Evolutionary conservation across 1,140 invertebrate species (phyloP).

Genomic region (Cherax quadricarinatus): DNA sequence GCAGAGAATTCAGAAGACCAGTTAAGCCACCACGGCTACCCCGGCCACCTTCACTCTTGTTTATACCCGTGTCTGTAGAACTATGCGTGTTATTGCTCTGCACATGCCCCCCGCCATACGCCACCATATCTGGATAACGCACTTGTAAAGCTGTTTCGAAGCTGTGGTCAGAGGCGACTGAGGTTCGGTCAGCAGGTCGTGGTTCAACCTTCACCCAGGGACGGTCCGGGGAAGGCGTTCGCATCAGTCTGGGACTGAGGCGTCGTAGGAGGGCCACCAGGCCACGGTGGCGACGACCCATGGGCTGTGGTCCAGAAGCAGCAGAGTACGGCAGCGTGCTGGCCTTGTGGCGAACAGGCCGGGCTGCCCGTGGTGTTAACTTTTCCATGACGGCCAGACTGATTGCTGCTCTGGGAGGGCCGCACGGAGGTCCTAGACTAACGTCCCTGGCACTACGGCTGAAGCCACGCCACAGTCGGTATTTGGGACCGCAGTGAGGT

Average conservation of each 20-base stretch:
- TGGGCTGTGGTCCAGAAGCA: slow-evolving; percentile 54
- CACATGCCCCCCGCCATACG: neutral
- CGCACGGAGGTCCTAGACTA: slow-evolving; percentile 1
- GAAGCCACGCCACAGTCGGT: slow-evolving; percentile 62
- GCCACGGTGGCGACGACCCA: slow-evolving; percentile 30
- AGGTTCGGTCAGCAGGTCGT: slow-evolving; percentile 29
- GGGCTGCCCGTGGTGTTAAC: slow-evolving; percentile 35
- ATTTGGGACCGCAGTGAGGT: slow-evolving; percentile 42
- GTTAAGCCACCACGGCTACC: slow-evolving; percentile 14
- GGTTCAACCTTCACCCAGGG: slow-evolving; percentile 64
- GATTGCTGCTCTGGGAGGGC: slow-evolving; percentile 41
- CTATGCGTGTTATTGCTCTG: neutral
- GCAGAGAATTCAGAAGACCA: slow-evolving; percentile 35
- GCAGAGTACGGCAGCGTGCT: slow-evolving; percentile 56
- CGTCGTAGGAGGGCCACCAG: slow-evolving; percentile 45
- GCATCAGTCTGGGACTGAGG: slow-evolving; percentile 47
- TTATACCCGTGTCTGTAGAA: neutral
- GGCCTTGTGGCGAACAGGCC: slow-evolving; percentile 54
- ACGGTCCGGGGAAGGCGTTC: slow-evolving; percentile 50
- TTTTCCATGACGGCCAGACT: slow-evolving; percentile 59
- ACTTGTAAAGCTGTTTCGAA: slow-evolving; percentile 58
- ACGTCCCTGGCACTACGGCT: slow-evolving; percentile 61
- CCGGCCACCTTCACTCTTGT: slow-evolving; percentile 23
- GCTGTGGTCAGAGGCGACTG: slow-evolving; percentile 61
- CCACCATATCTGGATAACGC: slow-evolving; percentile 11